Conservation (phyloP, 1,140 invertebrate genomes). For the Gryon sp. region DNA sequence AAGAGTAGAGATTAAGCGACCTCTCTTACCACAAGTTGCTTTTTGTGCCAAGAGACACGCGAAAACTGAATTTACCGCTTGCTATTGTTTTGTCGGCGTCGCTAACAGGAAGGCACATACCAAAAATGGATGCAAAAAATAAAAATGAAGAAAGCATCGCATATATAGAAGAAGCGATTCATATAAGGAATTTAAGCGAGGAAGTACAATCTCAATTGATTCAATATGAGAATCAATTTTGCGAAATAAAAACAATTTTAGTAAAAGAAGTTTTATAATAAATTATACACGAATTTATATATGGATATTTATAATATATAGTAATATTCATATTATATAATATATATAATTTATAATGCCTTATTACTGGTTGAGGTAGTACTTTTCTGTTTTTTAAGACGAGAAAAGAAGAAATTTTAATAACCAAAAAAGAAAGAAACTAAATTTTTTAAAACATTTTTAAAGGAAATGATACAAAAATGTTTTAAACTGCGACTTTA, state of each 20-base stretch:
- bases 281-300: conserved; percentile 25
- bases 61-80: conserved; percentile 43
- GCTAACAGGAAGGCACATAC: conserved; percentile 38
- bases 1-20: conserved; percentile 39
- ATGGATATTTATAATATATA: conserved; percentile 22
- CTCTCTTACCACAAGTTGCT: conserved; percentile 50
- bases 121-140: conserved; percentile 42
- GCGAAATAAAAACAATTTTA: conserved; percentile 5
- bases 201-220: conserved; percentile 25
- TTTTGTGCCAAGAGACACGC: conserved; percentile 56
- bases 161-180: conserved; percentile 7
- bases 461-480: too few relatives aligned
- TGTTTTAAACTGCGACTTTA: conserved; percentile 3
- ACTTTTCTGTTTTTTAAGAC: too few relatives aligned
- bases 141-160: background rate
- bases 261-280: conserved; percentile 8
- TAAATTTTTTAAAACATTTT: too few relatives aligned
- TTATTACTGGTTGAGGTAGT: too few relatives aligned
- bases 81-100: conserved; percentile 30
- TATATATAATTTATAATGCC: conserved; percentile 12
- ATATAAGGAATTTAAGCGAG: conserved; percentile 27
- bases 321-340: conserved; percentile 10
- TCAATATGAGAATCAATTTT: background rate
- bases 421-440: too few relatives aligned
- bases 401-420: too few relatives aligned